Evolutionary conservation across 2,888 invertebrate genomes (phyloP), one percentile per base, ranked within the genome.

Genomic region (Eristalinus aeneus): DNA sequence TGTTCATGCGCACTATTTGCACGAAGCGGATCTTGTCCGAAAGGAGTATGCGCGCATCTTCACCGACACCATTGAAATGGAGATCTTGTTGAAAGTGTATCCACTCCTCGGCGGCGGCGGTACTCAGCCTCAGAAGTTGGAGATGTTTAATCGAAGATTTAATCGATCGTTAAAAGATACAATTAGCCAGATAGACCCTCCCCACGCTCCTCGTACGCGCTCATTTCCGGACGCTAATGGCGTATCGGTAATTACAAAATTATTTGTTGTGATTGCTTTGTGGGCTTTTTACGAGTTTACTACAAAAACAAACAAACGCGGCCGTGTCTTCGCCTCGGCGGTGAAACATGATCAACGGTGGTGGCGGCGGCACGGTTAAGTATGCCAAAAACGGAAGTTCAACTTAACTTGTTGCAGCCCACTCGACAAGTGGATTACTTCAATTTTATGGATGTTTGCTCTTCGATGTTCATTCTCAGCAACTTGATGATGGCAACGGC

Each of bases 131-230:
- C 64, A 32, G 68, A 78, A 32, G 23, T 11, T 3, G 46, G 16
- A 46, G 16, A 56, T 34, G 69, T 74, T 78, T 74, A 54, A 78
- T 74, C 74, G 16, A 60, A 78, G 53, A 71, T 74, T 83, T 69
- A 83, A 78, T 78, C 78, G 74, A 74, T 83, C 83, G 69, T 78
- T 83, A 83, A 83, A 73, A 83, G 64, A 71, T 65, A 65, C 65
- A 60, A 64, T 69, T 78, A 65, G 64, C 78, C 32, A 63, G 63
- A 75, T 73, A 67, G 10, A 20, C 11, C 39, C 9, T 36, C 20
- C 61, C 39, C 56, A 71, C 64, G 61, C 64, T 46, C 34, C 46
- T n/a, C 27, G 27, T 5, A 68, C 65, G 73, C 78, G 60, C 54
- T 68, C 64, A 78, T 78, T 83, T 83, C 83, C 83, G 83, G 83